phyloP scores from a whole-genome alignment of 2,888 invertebrate genomes.

The Dicycla oo region DNA sequence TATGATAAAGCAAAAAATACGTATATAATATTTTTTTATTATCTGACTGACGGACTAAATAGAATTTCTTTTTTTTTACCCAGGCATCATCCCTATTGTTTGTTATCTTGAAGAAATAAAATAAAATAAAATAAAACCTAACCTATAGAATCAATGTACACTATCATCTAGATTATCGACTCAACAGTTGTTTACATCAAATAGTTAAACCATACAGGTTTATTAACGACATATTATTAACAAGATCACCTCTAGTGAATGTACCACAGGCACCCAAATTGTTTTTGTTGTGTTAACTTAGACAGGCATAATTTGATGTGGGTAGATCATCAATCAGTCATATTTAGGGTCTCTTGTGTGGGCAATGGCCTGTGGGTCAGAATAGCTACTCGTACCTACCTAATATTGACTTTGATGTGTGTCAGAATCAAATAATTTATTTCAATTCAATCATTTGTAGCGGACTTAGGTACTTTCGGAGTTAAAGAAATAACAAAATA shows the following conservation, averaged over 20 bases:
- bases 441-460: not conserved
- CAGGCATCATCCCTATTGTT: too few relatives aligned
- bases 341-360: constrained; percentile 3
- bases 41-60: too few relatives aligned
- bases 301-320: constrained; percentile 31
- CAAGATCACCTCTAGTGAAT: constrained; percentile 26
- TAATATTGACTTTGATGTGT: constrained; percentile 15
- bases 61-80: too few relatives aligned
- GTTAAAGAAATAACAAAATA: not conserved
- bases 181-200: constrained; percentile 28
- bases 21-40: too few relatives aligned
- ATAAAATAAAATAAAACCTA: too few relatives aligned
- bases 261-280: not conserved
- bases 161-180: not conserved
- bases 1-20: too few relatives aligned
- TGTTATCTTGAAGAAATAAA: too few relatives aligned
- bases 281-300: constrained; percentile 42
- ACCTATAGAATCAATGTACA: too few relatives aligned
- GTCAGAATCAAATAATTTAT: not conserved
- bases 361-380: not conserved
- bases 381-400: not conserved
- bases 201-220: constrained; percentile 14
- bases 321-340: constrained; percentile 48
- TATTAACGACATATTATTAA: constrained; percentile 33
- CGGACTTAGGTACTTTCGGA: too few relatives aligned